Evolutionary conservation across 2,888 invertebrate genomes (phyloP).

Genomic region (Malthinus seriepunctatus): DNA sequence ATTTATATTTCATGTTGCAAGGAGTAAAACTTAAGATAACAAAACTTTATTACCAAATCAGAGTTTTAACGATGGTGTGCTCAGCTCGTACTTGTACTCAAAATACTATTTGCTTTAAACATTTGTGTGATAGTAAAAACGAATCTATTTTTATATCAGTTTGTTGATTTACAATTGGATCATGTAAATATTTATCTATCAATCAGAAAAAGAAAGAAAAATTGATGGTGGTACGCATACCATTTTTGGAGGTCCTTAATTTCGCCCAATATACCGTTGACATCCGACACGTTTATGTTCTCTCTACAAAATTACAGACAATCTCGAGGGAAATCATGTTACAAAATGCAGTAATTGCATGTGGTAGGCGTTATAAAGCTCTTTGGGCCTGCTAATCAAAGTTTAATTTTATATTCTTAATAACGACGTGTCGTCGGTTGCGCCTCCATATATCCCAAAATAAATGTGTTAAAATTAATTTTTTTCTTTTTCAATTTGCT

Average conservation of each 20-base stretch:
- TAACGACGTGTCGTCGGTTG: constrained; percentile 7
- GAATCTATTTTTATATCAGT: constrained; percentile 28
- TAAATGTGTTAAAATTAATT: too few species aligned
- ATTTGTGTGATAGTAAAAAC: constrained; percentile 29
- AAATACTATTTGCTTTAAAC: constrained; percentile 11
- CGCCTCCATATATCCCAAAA: too few species aligned
- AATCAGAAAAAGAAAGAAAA: constrained; percentile 24
- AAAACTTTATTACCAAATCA: neutral
- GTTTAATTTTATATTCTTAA: constrained; percentile 21
- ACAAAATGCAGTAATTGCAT: constrained; percentile 31
- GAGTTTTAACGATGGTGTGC: constrained; percentile 2
- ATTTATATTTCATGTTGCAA: neutral
- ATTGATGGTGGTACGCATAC: constrained; percentile 14
- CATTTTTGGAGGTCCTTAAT: constrained; percentile 17
- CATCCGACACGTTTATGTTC: constrained; percentile 34
- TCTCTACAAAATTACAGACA: constrained; percentile 28
- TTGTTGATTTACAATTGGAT: constrained; percentile 30
- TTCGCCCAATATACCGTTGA: constrained; percentile 30
- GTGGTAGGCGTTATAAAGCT: constrained; percentile 29
- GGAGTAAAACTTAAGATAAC: neutral
- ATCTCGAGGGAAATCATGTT: constrained; percentile 30
- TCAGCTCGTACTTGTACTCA: neutral
- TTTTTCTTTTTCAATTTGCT: too few species aligned
- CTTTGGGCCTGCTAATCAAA: constrained; percentile 21
- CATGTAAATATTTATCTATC: constrained; percentile 36